phyloP scores from a whole-genome alignment of 2,113 vertebrate species.

The Mellivora capensis region DNA sequence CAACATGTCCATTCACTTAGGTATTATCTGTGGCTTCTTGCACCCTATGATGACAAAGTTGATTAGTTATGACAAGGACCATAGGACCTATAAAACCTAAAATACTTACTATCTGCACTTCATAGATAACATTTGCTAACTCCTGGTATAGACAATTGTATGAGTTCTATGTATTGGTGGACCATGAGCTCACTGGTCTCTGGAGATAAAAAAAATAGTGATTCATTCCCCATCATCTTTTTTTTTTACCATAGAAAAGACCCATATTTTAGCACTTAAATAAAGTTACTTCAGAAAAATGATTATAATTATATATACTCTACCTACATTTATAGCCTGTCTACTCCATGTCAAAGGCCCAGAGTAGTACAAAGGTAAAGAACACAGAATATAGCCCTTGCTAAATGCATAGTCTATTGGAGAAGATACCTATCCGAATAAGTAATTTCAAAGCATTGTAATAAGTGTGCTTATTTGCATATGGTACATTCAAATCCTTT shows the following conservation, averaged over 20 bases:
- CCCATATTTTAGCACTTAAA: not conserved
- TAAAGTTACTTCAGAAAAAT: conserved; percentile 7
- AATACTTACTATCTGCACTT: not conserved
- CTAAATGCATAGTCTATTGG: not conserved
- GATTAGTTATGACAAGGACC: not conserved
- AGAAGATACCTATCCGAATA: not conserved
- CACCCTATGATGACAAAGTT: not conserved
- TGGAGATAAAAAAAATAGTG: not conserved
- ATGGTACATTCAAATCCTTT: not conserved
- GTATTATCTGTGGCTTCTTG: not conserved
- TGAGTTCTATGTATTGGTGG: not conserved
- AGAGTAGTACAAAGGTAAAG: not conserved
- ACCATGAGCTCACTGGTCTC: not conserved
- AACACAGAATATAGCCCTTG: not conserved
- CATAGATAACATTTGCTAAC: not conserved
- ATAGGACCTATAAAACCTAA: not conserved
- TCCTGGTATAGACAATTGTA: not conserved
- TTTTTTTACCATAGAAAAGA: not conserved
- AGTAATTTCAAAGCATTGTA: not conserved
- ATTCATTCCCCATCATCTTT: not conserved
- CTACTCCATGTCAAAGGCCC: not conserved
- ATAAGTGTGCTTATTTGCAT: not conserved
- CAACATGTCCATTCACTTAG: not conserved
- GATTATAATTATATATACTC: not conserved
- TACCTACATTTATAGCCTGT: not conserved